Percentiles rank a stretch among this genome's conserved stretches.
phyloP scores from a whole-genome alignment of 1,140 invertebrate species.

The Medauroidea extradentata region DNA sequence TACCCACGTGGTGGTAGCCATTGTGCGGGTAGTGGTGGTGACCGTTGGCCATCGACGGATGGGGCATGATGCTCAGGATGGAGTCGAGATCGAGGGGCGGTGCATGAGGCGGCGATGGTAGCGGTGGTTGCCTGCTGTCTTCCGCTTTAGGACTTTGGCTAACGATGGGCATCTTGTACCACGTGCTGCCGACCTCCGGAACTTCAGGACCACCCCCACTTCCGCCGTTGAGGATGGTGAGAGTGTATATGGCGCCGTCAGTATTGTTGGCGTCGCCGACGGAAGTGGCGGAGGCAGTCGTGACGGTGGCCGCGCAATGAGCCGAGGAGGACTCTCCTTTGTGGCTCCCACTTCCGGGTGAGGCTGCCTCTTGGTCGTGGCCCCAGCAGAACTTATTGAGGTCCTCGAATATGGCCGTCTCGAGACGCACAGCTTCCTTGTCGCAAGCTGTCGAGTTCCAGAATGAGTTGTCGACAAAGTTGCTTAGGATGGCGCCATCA shows the following conservation, averaged over 20 bases:
- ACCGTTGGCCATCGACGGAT: neutral
- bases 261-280: slow-evolving; percentile 39
- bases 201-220: slow-evolving; percentile 24
- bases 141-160: neutral
- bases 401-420: slow-evolving; percentile 70
- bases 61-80: slow-evolving; percentile 44
- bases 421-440: slow-evolving; percentile 45
- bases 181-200: slow-evolving; percentile 3
- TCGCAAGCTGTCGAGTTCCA: slow-evolving; percentile 16
- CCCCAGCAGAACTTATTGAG: slow-evolving; percentile 74
- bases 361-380: slow-evolving; percentile 4
- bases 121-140: neutral
- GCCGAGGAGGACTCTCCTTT: slow-evolving; percentile 39
- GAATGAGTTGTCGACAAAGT: slow-evolving; percentile 19
- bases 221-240: slow-evolving; percentile 50
- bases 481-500: slow-evolving; percentile 1
- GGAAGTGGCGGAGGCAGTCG: slow-evolving; percentile 43
- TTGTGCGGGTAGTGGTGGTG: slow-evolving; percentile 16
- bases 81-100: slow-evolving; percentile 46
- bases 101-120: neutral
- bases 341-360: neutral
- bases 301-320: slow-evolving; percentile 44
- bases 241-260: slow-evolving; percentile 53
- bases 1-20: slow-evolving; percentile 26
- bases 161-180: no score